Percentiles rank a stretch among this genome's conserved stretches.
Conservation (phyloP, 2,888 invertebrate genomes). For the Drosophila borealis region DNA sequence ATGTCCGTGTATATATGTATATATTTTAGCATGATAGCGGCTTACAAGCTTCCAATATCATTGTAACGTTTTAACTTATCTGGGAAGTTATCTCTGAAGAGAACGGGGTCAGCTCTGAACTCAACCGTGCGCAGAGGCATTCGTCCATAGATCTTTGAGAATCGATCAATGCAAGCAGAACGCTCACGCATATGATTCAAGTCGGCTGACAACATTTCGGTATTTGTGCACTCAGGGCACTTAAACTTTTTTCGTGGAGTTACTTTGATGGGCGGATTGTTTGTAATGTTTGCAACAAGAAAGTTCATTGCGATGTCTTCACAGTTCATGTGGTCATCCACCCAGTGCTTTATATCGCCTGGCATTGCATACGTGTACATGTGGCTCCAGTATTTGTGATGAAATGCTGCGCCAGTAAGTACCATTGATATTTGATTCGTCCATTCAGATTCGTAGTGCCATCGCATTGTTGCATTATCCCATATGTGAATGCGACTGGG, state of each 20-base stretch:
- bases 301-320: slow-evolving; percentile 99
- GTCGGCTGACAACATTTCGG: slow-evolving; percentile 97
- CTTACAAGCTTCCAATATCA: slow-evolving; percentile 93
- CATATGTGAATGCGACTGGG: slow-evolving; percentile 97
- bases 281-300: slow-evolving; percentile 95
- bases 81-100: slow-evolving; percentile 94
- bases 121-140: slow-evolving; percentile 96
- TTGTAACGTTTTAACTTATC: slow-evolving; percentile 95
- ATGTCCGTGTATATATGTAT: slow-evolving; percentile 3
- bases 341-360: slow-evolving; percentile 93
- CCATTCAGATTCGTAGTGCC: slow-evolving; percentile 99
- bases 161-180: slow-evolving; percentile 94
- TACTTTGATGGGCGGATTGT: slow-evolving; percentile 97
- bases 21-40: not conserved
- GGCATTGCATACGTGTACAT: slow-evolving; percentile 96
- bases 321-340: slow-evolving; percentile 98
- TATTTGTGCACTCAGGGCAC: slow-evolving; percentile 97
- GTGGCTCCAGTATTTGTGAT: slow-evolving; percentile 98
- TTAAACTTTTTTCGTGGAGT: slow-evolving; percentile 98
- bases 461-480: slow-evolving; percentile 93
- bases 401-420: slow-evolving; percentile 97
- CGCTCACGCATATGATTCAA: slow-evolving; percentile 96
- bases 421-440: slow-evolving; percentile 98
- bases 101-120: slow-evolving; percentile 97
- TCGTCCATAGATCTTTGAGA: slow-evolving; percentile 91